Evolutionary conservation across 2,113 vertebrate genomes (phyloP).

Genomic region (Mastomys coucha): DNA sequence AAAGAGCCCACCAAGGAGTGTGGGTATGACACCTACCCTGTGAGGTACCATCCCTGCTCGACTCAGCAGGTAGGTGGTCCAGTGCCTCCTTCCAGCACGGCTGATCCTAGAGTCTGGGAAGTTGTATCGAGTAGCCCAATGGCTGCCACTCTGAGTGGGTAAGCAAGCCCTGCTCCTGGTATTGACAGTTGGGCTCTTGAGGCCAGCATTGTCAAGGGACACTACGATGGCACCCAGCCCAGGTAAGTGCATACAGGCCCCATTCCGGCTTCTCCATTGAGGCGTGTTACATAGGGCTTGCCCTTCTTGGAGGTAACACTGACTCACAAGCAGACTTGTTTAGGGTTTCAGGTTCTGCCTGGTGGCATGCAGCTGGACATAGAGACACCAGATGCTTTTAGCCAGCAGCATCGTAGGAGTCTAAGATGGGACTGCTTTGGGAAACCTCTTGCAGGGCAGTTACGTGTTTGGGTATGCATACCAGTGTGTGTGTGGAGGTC

Average conservation of each 20-base stretch:
- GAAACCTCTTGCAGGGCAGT: not conserved
- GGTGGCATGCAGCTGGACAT: not conserved
- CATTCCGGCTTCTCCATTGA: not conserved
- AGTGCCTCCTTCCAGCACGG: not conserved
- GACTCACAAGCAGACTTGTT: rapidly evolving
- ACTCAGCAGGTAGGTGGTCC: not conserved
- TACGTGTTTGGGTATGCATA: not conserved
- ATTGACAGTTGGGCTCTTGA: not conserved
- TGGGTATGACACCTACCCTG: not conserved
- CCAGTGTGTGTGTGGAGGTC: not conserved
- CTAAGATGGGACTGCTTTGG: not conserved
- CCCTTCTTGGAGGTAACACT: not conserved
- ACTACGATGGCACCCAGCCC: rapidly evolving
- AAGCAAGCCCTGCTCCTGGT: not conserved
- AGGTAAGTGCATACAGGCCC: not conserved
- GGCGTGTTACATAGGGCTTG: not conserved
- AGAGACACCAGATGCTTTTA: not conserved
- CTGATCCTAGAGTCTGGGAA: too few relatives aligned
- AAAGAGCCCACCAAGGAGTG: not conserved
- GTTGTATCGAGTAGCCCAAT: not conserved
- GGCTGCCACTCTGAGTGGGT: not conserved
- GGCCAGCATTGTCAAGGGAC: not conserved
- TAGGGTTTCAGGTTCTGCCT: not conserved
- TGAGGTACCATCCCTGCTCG: not conserved
- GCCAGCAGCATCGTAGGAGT: not conserved